Evolutionary conservation across 2,888 invertebrate genomes (phyloP), one percentile per base, ranked within the genome.

Genomic region (Rhamnusium bicolor): DNA sequence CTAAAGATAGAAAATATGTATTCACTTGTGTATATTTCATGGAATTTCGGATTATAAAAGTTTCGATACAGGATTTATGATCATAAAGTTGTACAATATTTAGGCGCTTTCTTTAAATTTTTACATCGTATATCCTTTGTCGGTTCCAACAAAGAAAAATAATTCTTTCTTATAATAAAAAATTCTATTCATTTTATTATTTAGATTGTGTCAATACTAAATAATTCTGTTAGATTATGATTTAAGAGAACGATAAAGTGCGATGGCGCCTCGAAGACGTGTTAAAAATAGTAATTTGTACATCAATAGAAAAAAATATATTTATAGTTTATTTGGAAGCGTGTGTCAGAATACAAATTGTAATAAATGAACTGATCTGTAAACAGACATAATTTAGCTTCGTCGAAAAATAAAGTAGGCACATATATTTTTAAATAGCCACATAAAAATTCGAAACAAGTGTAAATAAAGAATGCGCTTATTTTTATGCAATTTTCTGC

Each of bases 271-370:
- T 47, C 8, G 8, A 12, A 14, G 47, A 21, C 62, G 62, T 47
- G 62, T n/a, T 24, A 49, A 62, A 62, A 62, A 62, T 62, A 14
- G 24, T 46, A 49, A 47, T 16, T 10, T n/a, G 32, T 32, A 40
- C 14, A 8, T 56, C 14, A 27, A 19, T 19, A 18, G 51, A 51
- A 8, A 18, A 51, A 51, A 51, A 40, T 40, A 10, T n/a, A 14
- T 40, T 40, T 40, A 40, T 40, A 12, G 40, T 40, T n/a, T 40
- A 40, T 40, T 40, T 40, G 40, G 12, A 10, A 40, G n/a, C 40
- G 4, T 40, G n/a, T 12, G 40, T n/a, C 40, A 12, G 40, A 40
- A 40, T 40, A 40, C n/a, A 40, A 40, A 40, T n/a, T 40, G 40
- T n/a, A 40, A 40, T 40, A 40, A 40, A 40, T 40, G n/a, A 40